Evolutionary conservation across 2,113 vertebrate genomes (phyloP), one percentile per base, ranked within the genome.

Genomic region (Alethe castanea): DNA sequence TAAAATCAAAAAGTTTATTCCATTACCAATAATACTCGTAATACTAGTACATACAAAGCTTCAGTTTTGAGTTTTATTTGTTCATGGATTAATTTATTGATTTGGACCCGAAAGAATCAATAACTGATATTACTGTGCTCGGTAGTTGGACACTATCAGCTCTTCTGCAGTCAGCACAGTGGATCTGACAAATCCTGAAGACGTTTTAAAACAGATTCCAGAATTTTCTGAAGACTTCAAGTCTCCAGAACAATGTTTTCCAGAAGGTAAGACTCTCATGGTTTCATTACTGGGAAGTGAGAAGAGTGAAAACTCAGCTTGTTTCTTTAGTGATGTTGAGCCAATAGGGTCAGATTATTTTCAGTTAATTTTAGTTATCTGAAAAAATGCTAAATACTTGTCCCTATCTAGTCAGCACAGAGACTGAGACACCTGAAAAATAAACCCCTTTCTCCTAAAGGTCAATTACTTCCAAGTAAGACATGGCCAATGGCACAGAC

Each of bases 81-180:
- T 53, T 29, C 6, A 12, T 25, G 36, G 44, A 33, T 72, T 13
- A 35, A 28, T 14, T 72, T 62, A 42, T 24, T 54, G 3, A 62
- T 24, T 40, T 77, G 54, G 35, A 79, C 19, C 26, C 4, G 10
- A 74, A 64, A 40, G 16, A 52, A 71, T 54, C 8, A 29, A n/a
- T 56, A 56, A 29, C 47, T 66, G 59, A 23, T 69, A 85, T 79
- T 92, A 36, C 54, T 86, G 69, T 76, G 14, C 72, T 64, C 1
- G 95, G 92, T 97, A 98, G 94, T 78, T 94, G 42, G 98, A 98
- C 14, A 78, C 91, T 18, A 50, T 96, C 17, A 99, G 99, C 90
- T 95, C 98, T 54, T 99, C 99, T 6, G 99, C 99, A 94, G 99
- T 98, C 93, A 99, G 99, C 97, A 99, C 99, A 0, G 98, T 99